phyloP scores from a whole-genome alignment of 2,113 vertebrate species.

The Ancistrus triradiatus region DNA sequence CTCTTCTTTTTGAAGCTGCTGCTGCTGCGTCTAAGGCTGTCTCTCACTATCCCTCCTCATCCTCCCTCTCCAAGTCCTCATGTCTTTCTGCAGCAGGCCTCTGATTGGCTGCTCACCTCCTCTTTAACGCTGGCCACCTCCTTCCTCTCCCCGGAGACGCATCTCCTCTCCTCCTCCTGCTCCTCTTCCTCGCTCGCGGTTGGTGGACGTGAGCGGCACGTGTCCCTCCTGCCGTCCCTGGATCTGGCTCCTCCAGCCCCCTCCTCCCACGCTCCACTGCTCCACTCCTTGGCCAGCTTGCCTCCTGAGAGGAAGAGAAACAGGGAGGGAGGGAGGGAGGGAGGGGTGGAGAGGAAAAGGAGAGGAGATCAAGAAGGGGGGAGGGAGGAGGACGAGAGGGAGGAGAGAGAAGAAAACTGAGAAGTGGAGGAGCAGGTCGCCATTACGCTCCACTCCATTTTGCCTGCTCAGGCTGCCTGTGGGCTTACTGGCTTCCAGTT shows the following conservation, averaged over 20 bases:
- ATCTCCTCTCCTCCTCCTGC: conserved; percentile 67
- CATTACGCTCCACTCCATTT: conserved; percentile 37
- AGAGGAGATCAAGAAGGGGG: conserved; percentile 39
- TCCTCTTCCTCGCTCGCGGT: conserved; percentile 64
- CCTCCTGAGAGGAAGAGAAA: conserved; percentile 61
- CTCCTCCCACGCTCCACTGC: conserved; percentile 70
- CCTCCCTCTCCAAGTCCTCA: conserved; percentile 33
- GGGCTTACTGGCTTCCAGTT: conserved; percentile 46
- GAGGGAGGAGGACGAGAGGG: conserved; percentile 26
- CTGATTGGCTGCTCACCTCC: conserved; percentile 68
- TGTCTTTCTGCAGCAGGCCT: conserved; percentile 35
- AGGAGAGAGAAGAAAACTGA: conserved; percentile 51
- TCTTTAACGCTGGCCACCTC: conserved; percentile 74
- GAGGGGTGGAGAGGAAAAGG: conserved; percentile 12
- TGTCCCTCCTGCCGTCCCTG: conserved; percentile 63
- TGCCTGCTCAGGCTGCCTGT: neutral
- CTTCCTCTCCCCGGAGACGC: conserved; percentile 64
- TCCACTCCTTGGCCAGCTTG: conserved; percentile 69
- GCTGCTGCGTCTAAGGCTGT: too few species aligned
- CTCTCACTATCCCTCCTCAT: conserved; percentile 31
- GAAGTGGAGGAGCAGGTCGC: conserved; percentile 56
- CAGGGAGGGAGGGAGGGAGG: conserved; percentile 28
- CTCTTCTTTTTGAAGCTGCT: too few species aligned
- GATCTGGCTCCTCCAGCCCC: conserved; percentile 54
- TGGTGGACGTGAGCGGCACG: conserved; percentile 67